Conservation (phyloP, 2,113 vertebrate species). For the Siniperca knerii region DNA sequence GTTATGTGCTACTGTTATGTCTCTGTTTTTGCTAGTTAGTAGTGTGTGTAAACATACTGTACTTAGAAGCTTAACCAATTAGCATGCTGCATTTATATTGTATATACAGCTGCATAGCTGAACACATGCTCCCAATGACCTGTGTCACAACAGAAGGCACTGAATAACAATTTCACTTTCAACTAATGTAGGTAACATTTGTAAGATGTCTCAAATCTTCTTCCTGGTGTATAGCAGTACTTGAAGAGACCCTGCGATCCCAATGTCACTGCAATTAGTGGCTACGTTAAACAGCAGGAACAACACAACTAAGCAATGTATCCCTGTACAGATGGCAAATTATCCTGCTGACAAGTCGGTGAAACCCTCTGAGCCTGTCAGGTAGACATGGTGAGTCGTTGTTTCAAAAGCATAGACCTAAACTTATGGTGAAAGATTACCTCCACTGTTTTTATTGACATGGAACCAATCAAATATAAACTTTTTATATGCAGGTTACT, state of each 20-base stretch:
- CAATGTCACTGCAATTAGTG: conserved; percentile 52
- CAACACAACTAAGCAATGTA: conserved; percentile 24
- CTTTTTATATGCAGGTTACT: not conserved
- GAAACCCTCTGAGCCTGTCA: conserved; percentile 42
- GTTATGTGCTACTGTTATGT: not conserved
- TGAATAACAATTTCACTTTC: not conserved
- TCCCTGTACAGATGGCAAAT: conserved; percentile 66
- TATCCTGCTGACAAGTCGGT: conserved; percentile 35
- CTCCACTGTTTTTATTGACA: conserved; percentile 4
- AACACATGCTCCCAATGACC: conserved; percentile 9
- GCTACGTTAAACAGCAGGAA: conserved; percentile 53
- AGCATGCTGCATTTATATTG: not conserved
- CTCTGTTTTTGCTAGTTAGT: not conserved
- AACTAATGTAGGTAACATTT: not conserved
- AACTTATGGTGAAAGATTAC: not conserved
- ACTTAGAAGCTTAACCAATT: conserved; percentile 4
- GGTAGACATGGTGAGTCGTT: conserved; percentile 9
- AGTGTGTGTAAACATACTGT: not conserved
- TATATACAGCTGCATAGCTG: conserved; percentile 1
- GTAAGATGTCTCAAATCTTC: not conserved
- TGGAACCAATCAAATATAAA: not conserved
- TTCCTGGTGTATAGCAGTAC: not conserved
- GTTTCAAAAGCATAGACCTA: conserved; percentile 32
- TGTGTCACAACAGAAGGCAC: conserved; percentile 9
- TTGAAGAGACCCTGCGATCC: conserved; percentile 16